A percentile compares a stretch with the other conserved stretches of the same genome.
Evolutionary conservation across 2,888 invertebrate genomes (phyloP).

Genomic region (Ceramica pisi): DNA sequence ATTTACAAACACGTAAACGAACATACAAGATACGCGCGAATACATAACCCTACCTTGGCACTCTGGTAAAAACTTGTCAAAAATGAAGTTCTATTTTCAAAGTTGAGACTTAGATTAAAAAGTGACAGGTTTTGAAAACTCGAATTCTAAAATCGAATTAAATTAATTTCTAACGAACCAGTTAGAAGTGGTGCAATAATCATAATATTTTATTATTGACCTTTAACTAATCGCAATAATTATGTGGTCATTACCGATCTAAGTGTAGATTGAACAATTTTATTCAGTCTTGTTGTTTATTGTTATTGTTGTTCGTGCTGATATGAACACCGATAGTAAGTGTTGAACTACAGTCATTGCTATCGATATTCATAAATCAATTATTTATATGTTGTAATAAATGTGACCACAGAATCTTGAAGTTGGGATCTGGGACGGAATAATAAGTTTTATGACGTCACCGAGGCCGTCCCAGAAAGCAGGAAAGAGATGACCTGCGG

Average conservation of each 20-base stretch:
- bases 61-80: too few species aligned
- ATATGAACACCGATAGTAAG: slow-evolving; percentile 33
- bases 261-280: slow-evolving; percentile 29
- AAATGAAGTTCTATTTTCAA: too few species aligned
- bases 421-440: slow-evolving; percentile 13
- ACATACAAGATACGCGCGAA: too few species aligned
- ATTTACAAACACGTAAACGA: too few species aligned
- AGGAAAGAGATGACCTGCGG: too few species aligned
- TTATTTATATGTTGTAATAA: slow-evolving; percentile 29
- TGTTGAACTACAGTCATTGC: slow-evolving; percentile 42
- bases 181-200: slow-evolving; percentile 25
- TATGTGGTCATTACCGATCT: slow-evolving; percentile 41
- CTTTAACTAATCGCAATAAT: slow-evolving; percentile 50
- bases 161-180: slow-evolving; percentile 30
- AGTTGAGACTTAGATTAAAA: not conserved
- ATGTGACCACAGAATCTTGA: slow-evolving; percentile 14
- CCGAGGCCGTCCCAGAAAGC: too few species aligned
- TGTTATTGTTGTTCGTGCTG: slow-evolving; percentile 44
- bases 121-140: not conserved
- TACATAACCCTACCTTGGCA: too few species aligned
- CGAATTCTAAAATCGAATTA: not conserved
- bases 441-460: not conserved
- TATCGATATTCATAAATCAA: slow-evolving; percentile 46
- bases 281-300: slow-evolving; percentile 46
- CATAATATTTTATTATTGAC: slow-evolving; percentile 37